These are phyloP conservation scores for Synergus gifuensis DNA, from an alignment of 2,888 invertebrate genomes.

Conservation along the genomic window DNA sequence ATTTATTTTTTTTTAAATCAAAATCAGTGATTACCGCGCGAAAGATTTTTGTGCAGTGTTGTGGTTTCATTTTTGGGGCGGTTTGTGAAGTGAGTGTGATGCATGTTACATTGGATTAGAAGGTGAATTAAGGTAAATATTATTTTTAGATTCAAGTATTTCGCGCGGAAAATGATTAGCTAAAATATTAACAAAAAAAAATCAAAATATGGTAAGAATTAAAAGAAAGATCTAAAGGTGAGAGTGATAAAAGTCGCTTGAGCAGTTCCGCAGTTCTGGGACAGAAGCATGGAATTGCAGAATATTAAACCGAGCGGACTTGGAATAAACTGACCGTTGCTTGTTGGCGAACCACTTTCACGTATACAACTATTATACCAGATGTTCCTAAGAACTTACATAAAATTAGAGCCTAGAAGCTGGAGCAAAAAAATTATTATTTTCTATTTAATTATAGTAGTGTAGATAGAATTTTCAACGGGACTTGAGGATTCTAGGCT, in stretches of 20 bases:
- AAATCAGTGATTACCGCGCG: too few species aligned
- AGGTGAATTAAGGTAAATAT: slow-evolving; percentile 56
- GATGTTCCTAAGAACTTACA: slow-evolving; percentile 71
- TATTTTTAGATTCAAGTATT: slow-evolving; percentile 11
- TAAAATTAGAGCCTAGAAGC: slow-evolving; percentile 61
- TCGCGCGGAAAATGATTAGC: neutral
- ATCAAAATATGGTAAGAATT: neutral
- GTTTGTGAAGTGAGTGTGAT: slow-evolving; percentile 60
- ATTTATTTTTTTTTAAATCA: slow-evolving; percentile 38
- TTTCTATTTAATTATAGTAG: slow-evolving; percentile 29
- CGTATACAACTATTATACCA: slow-evolving; percentile 66
- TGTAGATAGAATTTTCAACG: neutral
- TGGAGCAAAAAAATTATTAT: slow-evolving; percentile 10
- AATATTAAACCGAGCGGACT: slow-evolving; percentile 69
- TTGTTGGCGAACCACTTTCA: slow-evolving; percentile 72
- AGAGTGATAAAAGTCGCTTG: slow-evolving; percentile 44
- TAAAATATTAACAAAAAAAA: neutral
- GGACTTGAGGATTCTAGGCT: neutral
- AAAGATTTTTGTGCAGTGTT: slow-evolving; percentile 15
- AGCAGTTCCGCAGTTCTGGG: slow-evolving; percentile 54
- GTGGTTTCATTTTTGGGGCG: slow-evolving; percentile 40
- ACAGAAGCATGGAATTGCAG: slow-evolving; percentile 64
- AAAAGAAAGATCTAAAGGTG: too few species aligned
- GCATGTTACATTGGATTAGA: slow-evolving; percentile 62
- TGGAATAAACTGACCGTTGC: slow-evolving; percentile 74